Base-by-base conservation (phyloP, 2,797 vertebrate species). In the Allobates femoralis region DNA sequence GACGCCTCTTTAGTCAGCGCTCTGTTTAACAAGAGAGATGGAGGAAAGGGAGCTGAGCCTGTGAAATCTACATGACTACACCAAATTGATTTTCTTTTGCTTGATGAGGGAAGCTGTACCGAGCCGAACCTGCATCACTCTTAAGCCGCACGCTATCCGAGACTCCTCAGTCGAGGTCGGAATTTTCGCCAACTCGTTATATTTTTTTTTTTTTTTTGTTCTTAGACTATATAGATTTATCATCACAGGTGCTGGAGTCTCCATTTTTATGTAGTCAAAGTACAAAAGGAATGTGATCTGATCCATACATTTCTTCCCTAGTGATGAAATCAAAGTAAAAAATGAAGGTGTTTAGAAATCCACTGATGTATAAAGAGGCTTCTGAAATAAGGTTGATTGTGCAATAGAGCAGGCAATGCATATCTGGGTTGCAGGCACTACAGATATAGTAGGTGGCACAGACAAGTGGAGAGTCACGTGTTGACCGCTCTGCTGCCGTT, bases 11-110 rank as follows among this genome's bases (percentile, higher is more conserved):
- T 87, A 87, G 81, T 87, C 81, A 84, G 86, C 76, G 81, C 81
- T 84, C 86, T 87, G 86, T 84, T 87, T 87, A 87, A 84, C 86
- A 87, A 84, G 86, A 87, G 86, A 80, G 82, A 87, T 84, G 86
- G 81, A 83, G 85, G 81, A 87, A 87, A 83, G 86, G 81, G 37
- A 87, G 86, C 86, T 83, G 86, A 87, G 86, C 81, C 80, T 83
- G 86, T 87, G 86, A 87, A 87, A 87, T 87, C 86, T 87, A 87
- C 86, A 87, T 87, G 85, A 78, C 85, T 87, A 82, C 79, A 83
- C 86, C 74, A 87, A 87, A 87, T 87, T 83, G 86, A 87, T 87
- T 87, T 87, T 87, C 81, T 79, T 84, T 87, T 83, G 81, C 86
- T 87, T 71, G 75, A 76, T 41, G 56, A 79, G 51, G 75, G 62